phyloP scores from a whole-genome alignment of 2,888 invertebrate species.

The Ochlodes sylvanus region DNA sequence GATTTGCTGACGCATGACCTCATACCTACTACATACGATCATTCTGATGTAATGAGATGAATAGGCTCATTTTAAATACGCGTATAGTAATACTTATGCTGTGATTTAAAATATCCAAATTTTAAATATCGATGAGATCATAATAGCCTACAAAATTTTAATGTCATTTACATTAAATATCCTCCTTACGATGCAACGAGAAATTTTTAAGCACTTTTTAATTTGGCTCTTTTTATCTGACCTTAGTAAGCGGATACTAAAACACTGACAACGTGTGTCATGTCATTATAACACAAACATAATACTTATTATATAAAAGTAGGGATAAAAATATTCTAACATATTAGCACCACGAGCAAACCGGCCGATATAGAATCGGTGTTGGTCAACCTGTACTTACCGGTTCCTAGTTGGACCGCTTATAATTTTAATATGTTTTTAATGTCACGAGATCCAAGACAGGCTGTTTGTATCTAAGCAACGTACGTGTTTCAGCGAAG shows the following conservation, averaged over 20 bases:
- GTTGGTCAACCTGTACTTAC: not conserved
- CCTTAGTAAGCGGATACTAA: no score
- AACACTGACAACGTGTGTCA: no score
- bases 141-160: no score
- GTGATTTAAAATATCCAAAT: no score
- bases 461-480: slow-evolving; percentile 42
- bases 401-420: slow-evolving; percentile 8
- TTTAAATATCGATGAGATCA: no score
- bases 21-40: slow-evolving; percentile 16
- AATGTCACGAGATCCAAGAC: slow-evolving; percentile 43
- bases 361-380: not conserved
- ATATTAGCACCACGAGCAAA: not conserved
- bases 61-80: not conserved
- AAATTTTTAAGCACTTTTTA: no score
- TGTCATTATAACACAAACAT: no score
- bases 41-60: not conserved
- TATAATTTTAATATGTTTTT: slow-evolving; percentile 38
- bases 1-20: slow-evolving; percentile 35
- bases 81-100: not conserved
- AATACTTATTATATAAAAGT: no score
- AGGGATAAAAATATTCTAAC: not conserved
- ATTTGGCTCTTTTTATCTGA: no score
- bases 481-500: slow-evolving; percentile 58
- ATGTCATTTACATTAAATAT: no score
- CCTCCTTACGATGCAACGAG: no score